Conservation (phyloP, 2,888 invertebrate genomes). For the Rhimphoctona megacephalus region DNA sequence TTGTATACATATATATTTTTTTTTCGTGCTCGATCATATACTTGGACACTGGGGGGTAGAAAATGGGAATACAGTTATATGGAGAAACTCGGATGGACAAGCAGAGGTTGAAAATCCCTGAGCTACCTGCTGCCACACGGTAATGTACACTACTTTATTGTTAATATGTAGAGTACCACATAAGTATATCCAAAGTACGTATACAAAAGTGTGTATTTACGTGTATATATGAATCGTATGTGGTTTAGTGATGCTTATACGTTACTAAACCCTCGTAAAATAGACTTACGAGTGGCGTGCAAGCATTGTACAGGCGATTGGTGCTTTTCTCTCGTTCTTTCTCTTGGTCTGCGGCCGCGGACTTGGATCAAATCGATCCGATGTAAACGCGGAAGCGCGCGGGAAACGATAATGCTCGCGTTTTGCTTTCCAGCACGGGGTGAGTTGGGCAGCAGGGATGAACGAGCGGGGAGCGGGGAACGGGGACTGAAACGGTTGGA, state of each 20-base stretch:
- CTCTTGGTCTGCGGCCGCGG: conserved; percentile 45
- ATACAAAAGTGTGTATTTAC: not conserved
- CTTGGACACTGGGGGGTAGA: not conserved
- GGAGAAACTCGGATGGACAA: conserved; percentile 28
- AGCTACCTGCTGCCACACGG: conserved; percentile 7
- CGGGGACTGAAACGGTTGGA: not conserved
- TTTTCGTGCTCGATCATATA: conserved; percentile 13
- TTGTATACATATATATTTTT: not conserved
- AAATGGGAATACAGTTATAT: conserved; percentile 2
- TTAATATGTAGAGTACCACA: conserved; percentile 8
- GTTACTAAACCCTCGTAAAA: conserved; percentile 59
- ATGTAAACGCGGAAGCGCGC: conserved; percentile 74
- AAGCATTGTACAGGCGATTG: conserved; percentile 38
- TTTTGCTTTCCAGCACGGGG: conserved; percentile 69
- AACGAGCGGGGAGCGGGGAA: not conserved
- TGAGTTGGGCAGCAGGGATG: conserved; percentile 32
- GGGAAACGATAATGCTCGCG: conserved; percentile 72
- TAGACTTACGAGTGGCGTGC: conserved; percentile 68
- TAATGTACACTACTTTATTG: conserved; percentile 19
- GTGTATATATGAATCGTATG: conserved; percentile 16
- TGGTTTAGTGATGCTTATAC: not conserved
- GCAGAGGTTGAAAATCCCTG: conserved; percentile 35
- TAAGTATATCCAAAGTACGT: conserved; percentile 4
- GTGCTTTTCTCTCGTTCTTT: conserved; percentile 21
- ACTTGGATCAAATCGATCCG: conserved; percentile 77